A percentile compares a stretch with the other conserved stretches of the same genome.
phyloP scores from a whole-genome alignment of 2,113 vertebrate species.

The Lamprologus speciosus region DNA sequence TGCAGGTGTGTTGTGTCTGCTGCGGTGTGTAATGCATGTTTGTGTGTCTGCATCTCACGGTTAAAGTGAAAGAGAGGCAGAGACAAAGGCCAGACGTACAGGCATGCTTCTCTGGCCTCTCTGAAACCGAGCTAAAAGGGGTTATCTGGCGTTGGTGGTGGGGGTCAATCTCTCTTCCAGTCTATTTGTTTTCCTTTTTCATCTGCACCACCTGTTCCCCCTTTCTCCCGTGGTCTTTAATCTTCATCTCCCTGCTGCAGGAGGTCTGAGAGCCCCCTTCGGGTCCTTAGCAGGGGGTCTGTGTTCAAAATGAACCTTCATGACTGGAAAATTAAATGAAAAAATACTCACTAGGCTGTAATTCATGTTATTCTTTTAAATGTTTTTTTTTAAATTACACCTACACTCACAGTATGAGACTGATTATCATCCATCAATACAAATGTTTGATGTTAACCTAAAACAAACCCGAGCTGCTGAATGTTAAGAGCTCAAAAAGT shows the following conservation, averaged over 20 bases:
- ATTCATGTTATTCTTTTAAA: background rate
- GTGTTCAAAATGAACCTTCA: background rate
- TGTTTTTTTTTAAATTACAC: background rate
- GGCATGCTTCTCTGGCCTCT: background rate
- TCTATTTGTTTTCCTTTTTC: background rate
- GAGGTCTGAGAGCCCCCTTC: background rate
- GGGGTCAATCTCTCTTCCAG: background rate
- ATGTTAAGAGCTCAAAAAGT: background rate
- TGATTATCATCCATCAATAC: background rate
- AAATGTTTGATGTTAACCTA: background rate
- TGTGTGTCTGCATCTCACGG: background rate
- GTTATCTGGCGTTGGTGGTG: background rate
- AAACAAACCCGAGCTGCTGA: background rate
- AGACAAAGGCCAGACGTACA: background rate
- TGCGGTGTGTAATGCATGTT: background rate
- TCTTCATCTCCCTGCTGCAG: background rate
- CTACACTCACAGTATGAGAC: background rate
- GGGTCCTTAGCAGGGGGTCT: background rate
- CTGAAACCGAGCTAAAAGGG: background rate
- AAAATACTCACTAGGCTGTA: background rate
- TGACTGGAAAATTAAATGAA: background rate
- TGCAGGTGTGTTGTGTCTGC: background rate
- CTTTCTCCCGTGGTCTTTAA: background rate
- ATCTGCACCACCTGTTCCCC: background rate
- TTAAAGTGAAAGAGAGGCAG: background rate